Percentiles rank a stretch among this genome's conserved stretches.
Evolutionary conservation across 2,888 invertebrate genomes (phyloP).

Genomic region (Catocala sponsa): DNA sequence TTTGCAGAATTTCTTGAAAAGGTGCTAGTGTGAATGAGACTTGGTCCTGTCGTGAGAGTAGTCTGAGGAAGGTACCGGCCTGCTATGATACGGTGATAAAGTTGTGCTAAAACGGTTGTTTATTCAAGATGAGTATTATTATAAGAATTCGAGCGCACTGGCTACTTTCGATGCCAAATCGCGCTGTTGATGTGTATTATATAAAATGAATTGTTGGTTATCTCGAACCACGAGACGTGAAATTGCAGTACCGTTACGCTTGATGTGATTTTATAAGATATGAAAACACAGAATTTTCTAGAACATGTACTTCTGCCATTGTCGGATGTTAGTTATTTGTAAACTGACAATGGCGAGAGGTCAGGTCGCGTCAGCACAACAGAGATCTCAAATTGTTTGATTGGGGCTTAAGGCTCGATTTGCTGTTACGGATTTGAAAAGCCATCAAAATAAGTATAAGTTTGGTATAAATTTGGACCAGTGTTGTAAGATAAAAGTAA

Average conservation of each 20-base stretch:
- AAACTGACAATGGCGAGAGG: slow-evolving; percentile 31
- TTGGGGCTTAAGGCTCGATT: slow-evolving; percentile 64
- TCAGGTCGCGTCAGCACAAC: slow-evolving; percentile 30
- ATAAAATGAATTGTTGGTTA: not conserved
- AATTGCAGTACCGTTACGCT: slow-evolving; percentile 3
- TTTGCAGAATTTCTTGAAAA: not conserved
- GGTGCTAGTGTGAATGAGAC: not conserved
- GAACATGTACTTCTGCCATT: slow-evolving; percentile 30
- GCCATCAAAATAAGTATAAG: slow-evolving; percentile 50
- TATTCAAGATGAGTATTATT: not conserved
- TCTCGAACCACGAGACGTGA: not conserved
- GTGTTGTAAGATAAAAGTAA: slow-evolving; percentile 45
- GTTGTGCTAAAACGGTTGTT: not conserved
- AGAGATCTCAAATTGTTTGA: slow-evolving; percentile 63
- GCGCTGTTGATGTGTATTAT: not conserved
- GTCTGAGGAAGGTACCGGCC: not conserved
- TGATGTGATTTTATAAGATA: slow-evolving; percentile 3
- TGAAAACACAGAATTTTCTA: slow-evolving; percentile 32
- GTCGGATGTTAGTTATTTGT: slow-evolving; percentile 36
- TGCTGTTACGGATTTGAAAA: slow-evolving; percentile 54
- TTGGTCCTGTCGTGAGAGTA: not conserved
- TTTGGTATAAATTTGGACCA: slow-evolving; percentile 49
- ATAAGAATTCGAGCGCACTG: not conserved
- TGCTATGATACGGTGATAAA: not conserved
- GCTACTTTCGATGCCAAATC: not conserved